Base-by-base conservation (phyloP, 2,888 invertebrate species). In the Dynastes tityus region DNA sequence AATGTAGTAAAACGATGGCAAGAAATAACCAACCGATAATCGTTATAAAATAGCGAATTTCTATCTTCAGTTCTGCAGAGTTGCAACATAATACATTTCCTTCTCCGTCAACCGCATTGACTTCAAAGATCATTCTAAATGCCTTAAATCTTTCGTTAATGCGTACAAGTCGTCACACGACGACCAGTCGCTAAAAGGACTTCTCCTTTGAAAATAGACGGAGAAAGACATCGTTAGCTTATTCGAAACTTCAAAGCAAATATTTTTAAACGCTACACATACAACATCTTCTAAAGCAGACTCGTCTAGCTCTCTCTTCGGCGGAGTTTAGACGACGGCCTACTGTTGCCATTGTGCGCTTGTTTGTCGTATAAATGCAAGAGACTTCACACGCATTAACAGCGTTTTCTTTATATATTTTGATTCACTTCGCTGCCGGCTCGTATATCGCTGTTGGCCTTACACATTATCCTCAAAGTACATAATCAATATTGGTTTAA, bases 381-480 rank as follows among this genome's bases (percentile, higher is more conserved):
- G 32, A 29, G 58, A 71, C 71, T 71, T 71, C 71, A 71, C 55
- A 71, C 55, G 71, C 71, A 71, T 71, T 71, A 71, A 71, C 71
- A 58, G 49, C 67, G 49, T 51, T 71, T 71, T 71, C 22, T 37
- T 70, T 67, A 67, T 67, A 65, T 71, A 71, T 71, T 71, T 71
- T 58, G 55, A 71, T 71, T 71, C 71, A 71, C 71, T 71, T 58
- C 45, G 67, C 67, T 29, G 40, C 45, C 29, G 45, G 16, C 45
- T 16, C 53, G 53, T 53, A 22, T 67, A 45, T 40, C 16, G 13
- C 32, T 67, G 45, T 67, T 67, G 45, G 67, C 67, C 9, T 1
- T 67, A 67, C 40, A 16, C 67, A 45, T 67, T 67, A 67, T 45
- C 40, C 40, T 9, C 40, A 45, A 67, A 67, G 67, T 40, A 67